Evolutionary conservation across 2,113 vertebrate species (phyloP).

Genomic region (Mormyrus iriodes): DNA sequence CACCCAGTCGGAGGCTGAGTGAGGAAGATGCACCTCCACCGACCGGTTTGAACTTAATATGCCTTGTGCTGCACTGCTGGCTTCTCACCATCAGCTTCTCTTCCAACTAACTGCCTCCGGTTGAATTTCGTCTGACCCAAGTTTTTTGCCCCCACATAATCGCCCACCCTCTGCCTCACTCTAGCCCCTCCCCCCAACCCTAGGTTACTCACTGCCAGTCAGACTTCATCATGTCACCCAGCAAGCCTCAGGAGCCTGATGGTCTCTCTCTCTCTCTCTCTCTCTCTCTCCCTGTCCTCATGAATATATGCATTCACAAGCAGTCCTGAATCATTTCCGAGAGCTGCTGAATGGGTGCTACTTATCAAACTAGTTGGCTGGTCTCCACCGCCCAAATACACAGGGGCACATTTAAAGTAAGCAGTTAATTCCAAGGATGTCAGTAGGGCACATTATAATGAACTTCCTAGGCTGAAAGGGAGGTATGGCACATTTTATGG

Average conservation of each 20-base stretch:
- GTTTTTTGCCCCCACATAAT: neutral
- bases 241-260: neutral
- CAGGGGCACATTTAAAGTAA: neutral
- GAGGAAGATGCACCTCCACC: neutral
- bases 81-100: neutral
- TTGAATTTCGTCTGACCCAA: neutral
- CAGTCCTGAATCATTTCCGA: neutral
- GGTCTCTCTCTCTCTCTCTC: neutral
- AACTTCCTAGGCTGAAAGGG: neutral
- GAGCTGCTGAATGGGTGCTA: neutral
- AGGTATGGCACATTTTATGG: neutral
- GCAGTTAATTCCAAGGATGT: neutral
- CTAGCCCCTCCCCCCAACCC: neutral
- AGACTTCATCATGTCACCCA: neutral
- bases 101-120: neutral
- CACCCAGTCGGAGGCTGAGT: no score
- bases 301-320: neutral
- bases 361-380: neutral
- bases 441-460: neutral
- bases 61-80: neutral
- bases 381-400: neutral
- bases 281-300: neutral
- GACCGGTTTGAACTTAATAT: neutral
- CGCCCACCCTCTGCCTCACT: neutral
- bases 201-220: conserved; percentile 14